Conservation (phyloP, 2,113 vertebrate species). For the Rostratula benghalensis region DNA sequence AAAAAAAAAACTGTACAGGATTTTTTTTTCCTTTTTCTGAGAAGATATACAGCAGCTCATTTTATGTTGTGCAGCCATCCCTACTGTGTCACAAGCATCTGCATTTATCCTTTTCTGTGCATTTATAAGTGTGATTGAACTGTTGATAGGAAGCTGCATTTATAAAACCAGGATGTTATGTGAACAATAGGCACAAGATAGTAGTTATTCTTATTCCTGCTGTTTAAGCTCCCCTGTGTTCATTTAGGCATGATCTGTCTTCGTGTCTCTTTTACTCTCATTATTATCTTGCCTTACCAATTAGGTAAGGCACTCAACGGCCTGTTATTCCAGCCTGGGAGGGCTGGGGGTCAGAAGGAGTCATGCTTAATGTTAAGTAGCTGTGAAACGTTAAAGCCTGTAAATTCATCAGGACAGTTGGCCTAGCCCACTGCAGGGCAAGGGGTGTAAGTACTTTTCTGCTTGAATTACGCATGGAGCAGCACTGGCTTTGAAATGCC, state of each 20-base stretch:
- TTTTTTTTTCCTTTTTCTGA: neutral
- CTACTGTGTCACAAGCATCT: neutral
- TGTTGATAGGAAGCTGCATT: constrained; percentile 22
- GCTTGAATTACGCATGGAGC: neutral
- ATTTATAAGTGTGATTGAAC: constrained; percentile 7
- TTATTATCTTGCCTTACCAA: constrained; percentile 31
- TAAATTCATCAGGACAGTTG: neutral
- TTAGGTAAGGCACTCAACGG: neutral
- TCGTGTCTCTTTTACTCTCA: constrained; percentile 26
- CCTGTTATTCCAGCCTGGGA: constrained; percentile 26
- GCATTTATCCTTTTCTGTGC: neutral
- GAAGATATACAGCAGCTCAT: neutral
- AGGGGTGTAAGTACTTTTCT: neutral
- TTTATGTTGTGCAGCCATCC: neutral
- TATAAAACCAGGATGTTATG: constrained; percentile 13
- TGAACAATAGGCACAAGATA: constrained; percentile 23
- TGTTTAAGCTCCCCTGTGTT: constrained; percentile 50
- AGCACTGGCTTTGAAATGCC: constrained; percentile 18
- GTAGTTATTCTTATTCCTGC: constrained; percentile 42
- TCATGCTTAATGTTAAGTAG: constrained; percentile 33
- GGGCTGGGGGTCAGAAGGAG: constrained; percentile 33
- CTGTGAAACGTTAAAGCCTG: neutral
- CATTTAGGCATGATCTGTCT: constrained; percentile 48
- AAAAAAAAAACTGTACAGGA: neutral
- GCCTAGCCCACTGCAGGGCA: neutral